Conservation (phyloP, 1,140 invertebrate species). For the Araneus ventricosus region DNA sequence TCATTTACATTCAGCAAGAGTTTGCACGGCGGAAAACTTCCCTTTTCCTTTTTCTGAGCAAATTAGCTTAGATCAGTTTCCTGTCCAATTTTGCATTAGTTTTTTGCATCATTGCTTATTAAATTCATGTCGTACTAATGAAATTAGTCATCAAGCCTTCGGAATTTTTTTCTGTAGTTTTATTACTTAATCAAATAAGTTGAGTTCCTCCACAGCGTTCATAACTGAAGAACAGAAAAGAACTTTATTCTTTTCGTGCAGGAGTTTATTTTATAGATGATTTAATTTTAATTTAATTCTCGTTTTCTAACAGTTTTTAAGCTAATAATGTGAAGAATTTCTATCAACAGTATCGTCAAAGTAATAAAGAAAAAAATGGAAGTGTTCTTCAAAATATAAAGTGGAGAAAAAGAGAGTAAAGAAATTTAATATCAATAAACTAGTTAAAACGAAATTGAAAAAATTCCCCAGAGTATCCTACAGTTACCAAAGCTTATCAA, state of each 20-base stretch:
- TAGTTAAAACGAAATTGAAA: neutral
- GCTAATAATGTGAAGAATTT: neutral
- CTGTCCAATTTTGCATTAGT: slow-evolving; percentile 21
- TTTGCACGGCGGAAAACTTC: neutral
- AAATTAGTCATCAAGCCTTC: slow-evolving; percentile 48
- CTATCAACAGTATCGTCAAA: neutral
- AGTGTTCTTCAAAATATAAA: neutral
- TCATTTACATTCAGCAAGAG: slow-evolving; percentile 41
- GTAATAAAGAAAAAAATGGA: neutral
- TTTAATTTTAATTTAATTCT: slow-evolving; percentile 38
- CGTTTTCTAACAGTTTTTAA: neutral
- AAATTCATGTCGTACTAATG: slow-evolving; percentile 47
- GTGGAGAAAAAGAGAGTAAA: no score
- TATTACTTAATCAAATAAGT: slow-evolving; percentile 57
- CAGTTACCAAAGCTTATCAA: no score
- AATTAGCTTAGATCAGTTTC: slow-evolving; percentile 54
- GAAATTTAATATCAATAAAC: neutral
- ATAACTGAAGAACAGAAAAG: neutral
- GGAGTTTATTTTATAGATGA: slow-evolving; percentile 4
- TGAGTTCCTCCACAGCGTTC: neutral
- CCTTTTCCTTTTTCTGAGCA: neutral
- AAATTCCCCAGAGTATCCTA: neutral
- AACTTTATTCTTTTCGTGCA: neutral
- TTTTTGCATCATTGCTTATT: slow-evolving; percentile 45
- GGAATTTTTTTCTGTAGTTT: neutral